Evolutionary conservation across 30 jellyfish, hydroid and myxozoan species (phyloP), one percentile per base, ranked within the genome.

Genomic region (Aurelia aurita): DNA sequence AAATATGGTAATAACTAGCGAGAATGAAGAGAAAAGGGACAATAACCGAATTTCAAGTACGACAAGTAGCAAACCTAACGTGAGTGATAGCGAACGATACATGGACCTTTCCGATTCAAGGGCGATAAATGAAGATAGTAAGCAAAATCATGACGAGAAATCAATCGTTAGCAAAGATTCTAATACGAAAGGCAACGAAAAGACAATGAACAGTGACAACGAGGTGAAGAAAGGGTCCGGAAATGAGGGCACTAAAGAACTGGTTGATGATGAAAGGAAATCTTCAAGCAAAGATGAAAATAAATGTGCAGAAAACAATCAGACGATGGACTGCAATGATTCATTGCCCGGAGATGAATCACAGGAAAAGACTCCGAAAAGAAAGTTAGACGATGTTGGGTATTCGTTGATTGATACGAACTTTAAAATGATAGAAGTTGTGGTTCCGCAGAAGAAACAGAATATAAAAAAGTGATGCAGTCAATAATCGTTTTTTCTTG

Each of bases 331-430:
- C 14, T n/a, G 6, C 26, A 69, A 71, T 19, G 67, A 44, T 16
- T 28, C 53, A 7, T 10, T 13, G 0, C 13, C 32, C 10, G 39
- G 20, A 13, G 7, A 26, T 28, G 22, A 46, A 19, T 53, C 12
- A 1, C 57, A 66, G 59, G 70, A n/a, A 43, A 76, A 14, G 25
- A 35, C 8, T 22, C 60, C 39, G 77, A 76, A 76, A 26, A 35
- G 86, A 32, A 70, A 58, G 26, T 5, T 83, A 5, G 93, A 69
- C 2, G 72, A 71, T 39, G 93, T 83, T 3, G 67, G 57, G 23
- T 83, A 69, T 51, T 1, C 31, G 2, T 44, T 83, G 28, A 19
- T 51, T 32, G 93, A 83, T 28, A 71, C 93, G 4, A 72, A 71
- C 28, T 83, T 57, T 60, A 70, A 69, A 25, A 27, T 58, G 34